phyloP scores from a whole-genome alignment of 2,888 invertebrate species.

The Lobophora halterata region DNA sequence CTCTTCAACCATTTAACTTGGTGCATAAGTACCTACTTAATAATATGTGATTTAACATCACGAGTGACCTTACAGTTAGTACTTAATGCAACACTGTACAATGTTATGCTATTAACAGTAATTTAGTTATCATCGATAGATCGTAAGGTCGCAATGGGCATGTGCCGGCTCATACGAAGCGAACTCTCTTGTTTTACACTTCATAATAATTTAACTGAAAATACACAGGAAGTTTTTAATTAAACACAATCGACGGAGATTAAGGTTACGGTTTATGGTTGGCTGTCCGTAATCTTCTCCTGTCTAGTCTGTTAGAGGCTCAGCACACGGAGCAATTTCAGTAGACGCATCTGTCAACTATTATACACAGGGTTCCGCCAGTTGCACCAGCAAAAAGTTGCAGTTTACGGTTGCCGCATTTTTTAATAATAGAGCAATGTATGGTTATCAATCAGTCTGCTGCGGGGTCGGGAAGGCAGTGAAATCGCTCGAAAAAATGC shows the following conservation, averaged over 20 bases:
- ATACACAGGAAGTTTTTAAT: constrained; percentile 36
- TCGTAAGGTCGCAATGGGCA: constrained; percentile 52
- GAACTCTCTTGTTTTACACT: constrained; percentile 40
- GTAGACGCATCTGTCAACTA: too few species aligned
- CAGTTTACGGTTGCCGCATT: too few species aligned
- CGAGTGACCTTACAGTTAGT: constrained; percentile 30
- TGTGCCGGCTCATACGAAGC: constrained; percentile 32
- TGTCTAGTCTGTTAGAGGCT: constrained; percentile 73
- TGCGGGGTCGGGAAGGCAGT: too few species aligned
- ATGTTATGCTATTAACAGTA: constrained; percentile 40
- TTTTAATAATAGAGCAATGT: too few species aligned
- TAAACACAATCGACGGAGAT: constrained; percentile 30
- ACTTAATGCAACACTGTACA: constrained; percentile 33
- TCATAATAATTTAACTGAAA: constrained; percentile 37
- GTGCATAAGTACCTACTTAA: too few species aligned
- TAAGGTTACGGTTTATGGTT: constrained; percentile 41
- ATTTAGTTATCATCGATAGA: constrained; percentile 43
- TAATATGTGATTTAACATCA: constrained; percentile 25
- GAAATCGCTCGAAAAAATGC: too few species aligned
- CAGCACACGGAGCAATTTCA: too few species aligned
- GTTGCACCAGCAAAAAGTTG: too few species aligned
- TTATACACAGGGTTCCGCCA: too few species aligned
- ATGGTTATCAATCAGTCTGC: too few species aligned
- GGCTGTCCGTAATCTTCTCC: constrained; percentile 45
- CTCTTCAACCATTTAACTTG: constrained; percentile 10